Percentiles rank a stretch among this genome's conserved stretches.
phyloP scores from a whole-genome alignment of 1,140 invertebrate species.

The Drosophila watanabei region DNA sequence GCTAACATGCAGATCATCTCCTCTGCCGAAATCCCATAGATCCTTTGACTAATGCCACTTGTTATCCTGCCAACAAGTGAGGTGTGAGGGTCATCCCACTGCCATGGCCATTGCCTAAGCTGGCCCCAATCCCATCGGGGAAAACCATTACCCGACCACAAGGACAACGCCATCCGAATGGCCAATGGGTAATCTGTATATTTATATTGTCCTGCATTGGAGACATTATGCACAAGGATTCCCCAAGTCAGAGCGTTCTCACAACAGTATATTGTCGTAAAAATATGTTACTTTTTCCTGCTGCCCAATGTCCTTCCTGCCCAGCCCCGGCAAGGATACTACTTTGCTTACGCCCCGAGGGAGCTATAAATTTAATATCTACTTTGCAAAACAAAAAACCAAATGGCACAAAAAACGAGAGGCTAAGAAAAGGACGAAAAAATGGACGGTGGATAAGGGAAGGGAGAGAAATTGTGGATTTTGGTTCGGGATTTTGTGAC shows the following conservation, averaged over 20 bases:
- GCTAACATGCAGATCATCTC: conserved; percentile 63
- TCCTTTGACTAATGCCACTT: conserved; percentile 58
- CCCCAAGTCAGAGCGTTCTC: conserved; percentile 52
- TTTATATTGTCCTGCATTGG: conserved; percentile 75
- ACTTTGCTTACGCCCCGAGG: conserved; percentile 81
- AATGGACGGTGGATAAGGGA: conserved; percentile 6
- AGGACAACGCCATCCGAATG: conserved; percentile 47
- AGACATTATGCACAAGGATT: conserved; percentile 80
- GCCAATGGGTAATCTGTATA: conserved; percentile 75
- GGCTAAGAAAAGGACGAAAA: conserved; percentile 8
- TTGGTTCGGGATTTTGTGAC: background rate
- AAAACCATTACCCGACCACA: conserved; percentile 59
- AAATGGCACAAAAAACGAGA: conserved; percentile 62
- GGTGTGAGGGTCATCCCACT: conserved; percentile 25
- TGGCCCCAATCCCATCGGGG: conserved; percentile 38
- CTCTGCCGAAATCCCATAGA: conserved; percentile 32
- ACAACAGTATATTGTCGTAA: conserved; percentile 81
- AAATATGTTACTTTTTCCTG: conserved; percentile 76
- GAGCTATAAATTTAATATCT: conserved; percentile 86
- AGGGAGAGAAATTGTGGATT: conserved; percentile 18
- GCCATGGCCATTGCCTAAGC: conserved; percentile 17
- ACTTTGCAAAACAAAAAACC: conserved; percentile 84
- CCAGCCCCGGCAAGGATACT: conserved; percentile 48
- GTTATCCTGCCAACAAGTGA: conserved; percentile 44
- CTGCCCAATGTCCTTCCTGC: conserved; percentile 18